These are phyloP conservation scores for Vicugna pacos DNA, from an alignment of 2,113 vertebrate species.

Conservation along the genomic window DNA sequence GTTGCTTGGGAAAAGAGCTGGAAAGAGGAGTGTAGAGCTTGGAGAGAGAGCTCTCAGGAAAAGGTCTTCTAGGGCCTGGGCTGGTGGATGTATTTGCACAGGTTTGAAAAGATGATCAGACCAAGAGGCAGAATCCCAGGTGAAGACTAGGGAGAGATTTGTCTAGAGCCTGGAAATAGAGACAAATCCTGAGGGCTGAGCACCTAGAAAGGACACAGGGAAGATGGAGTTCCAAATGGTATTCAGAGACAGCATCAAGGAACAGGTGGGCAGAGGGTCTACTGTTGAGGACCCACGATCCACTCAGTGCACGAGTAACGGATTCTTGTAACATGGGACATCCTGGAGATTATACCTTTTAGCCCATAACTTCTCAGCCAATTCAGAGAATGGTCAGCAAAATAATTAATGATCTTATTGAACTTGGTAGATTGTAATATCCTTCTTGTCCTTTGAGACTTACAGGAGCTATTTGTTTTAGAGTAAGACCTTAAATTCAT, in stretches of 20 bases:
- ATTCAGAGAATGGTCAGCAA: neutral
- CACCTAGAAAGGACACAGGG: neutral
- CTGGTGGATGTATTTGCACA: too few relatives aligned
- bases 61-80: neutral
- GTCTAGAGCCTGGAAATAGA: neutral
- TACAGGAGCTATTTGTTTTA: conserved; percentile 5
- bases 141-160: neutral
- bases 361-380: neutral
- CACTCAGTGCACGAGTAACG: rapidly evolving
- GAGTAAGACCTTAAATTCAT: conserved; percentile 38
- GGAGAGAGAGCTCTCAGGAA: neutral
- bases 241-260: neutral
- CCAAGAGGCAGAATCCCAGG: neutral
- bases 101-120: neutral
- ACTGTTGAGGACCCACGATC: rapidly evolving
- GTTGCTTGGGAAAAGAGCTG: neutral
- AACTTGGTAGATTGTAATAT: neutral
- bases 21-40: rapidly evolving
- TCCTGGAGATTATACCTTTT: neutral
- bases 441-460: conserved; percentile 10
- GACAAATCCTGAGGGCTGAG: neutral
- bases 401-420: conserved; percentile 14
- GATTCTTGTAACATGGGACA: rapidly evolving
- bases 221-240: neutral
- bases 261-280: too few relatives aligned